phyloP scores from a whole-genome alignment of 1,140 invertebrate species.

The Atopsyche davidsoni region DNA sequence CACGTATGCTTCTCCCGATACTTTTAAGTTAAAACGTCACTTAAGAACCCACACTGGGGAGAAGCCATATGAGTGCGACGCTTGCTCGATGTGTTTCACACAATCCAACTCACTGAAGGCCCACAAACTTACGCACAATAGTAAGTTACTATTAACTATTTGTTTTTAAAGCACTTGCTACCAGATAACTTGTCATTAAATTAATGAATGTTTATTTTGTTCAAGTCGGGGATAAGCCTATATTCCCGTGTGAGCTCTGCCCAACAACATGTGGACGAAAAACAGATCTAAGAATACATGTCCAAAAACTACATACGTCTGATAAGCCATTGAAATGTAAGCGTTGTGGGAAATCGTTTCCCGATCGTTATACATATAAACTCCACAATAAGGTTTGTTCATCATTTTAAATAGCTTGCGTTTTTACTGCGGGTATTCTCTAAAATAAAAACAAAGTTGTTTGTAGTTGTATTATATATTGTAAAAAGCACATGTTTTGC shows the following conservation, averaged over 20 bases:
- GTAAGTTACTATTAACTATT: slow-evolving; percentile 47
- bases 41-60: slow-evolving; percentile 93
- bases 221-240: slow-evolving; percentile 82
- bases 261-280: slow-evolving; percentile 95
- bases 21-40: slow-evolving; percentile 94
- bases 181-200: not conserved
- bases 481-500: too few species aligned
- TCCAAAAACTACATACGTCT: slow-evolving; percentile 92
- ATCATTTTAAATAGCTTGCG: too few species aligned
- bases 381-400: slow-evolving; percentile 51
- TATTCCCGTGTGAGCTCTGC: slow-evolving; percentile 92
- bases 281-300: slow-evolving; percentile 92
- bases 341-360: slow-evolving; percentile 87
- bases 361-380: slow-evolving; percentile 77
- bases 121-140: slow-evolving; percentile 90
- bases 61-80: slow-evolving; percentile 86
- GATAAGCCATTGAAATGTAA: slow-evolving; percentile 90
- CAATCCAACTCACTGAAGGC: slow-evolving; percentile 94
- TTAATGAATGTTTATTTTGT: slow-evolving; percentile 28
- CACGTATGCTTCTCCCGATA: slow-evolving; percentile 95
- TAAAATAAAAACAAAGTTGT: too few species aligned
- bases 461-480: too few species aligned
- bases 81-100: slow-evolving; percentile 87
- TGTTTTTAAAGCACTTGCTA: not conserved
- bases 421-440: too few species aligned